A percentile compares a stretch with the other conserved stretches of the same genome.
These are phyloP conservation scores for Actenoides hombroni DNA, from an alignment of 2,113 vertebrate species.

Conservation along the genomic window DNA sequence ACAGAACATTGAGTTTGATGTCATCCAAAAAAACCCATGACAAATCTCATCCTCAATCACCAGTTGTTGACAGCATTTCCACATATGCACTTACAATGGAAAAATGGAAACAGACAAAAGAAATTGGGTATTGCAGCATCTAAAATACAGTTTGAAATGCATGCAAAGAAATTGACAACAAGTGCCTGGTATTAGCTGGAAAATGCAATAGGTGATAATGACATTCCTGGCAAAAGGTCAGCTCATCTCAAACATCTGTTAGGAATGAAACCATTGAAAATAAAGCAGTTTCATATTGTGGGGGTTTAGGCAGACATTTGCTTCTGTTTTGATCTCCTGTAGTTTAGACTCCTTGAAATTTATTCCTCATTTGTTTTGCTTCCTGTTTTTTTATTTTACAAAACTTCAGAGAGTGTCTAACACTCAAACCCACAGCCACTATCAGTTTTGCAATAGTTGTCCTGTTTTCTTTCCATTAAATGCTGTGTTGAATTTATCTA, in stretches of 20 bases:
- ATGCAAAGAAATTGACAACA: not conserved
- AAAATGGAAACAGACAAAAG: not conserved
- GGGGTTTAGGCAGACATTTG: not conserved
- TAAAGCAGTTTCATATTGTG: not conserved
- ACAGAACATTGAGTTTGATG: not conserved
- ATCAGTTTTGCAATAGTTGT: not conserved
- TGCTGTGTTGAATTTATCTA: not conserved
- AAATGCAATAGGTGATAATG: constrained; percentile 12
- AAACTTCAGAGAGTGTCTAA: not conserved
- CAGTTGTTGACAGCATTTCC: not conserved
- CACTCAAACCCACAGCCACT: not conserved
- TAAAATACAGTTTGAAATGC: not conserved
- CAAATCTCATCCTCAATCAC: not conserved
- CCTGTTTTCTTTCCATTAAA: not conserved
- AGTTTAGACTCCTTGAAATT: not conserved
- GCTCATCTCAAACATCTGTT: constrained; percentile 36
- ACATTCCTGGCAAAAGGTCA: constrained; percentile 37
- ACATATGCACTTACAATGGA: not conserved
- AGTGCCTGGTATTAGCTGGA: not conserved
- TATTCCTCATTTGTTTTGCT: not conserved
- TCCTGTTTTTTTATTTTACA: not conserved
- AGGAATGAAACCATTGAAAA: not conserved
- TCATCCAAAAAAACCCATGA: not conserved
- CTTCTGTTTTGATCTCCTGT: not conserved
- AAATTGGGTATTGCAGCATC: not conserved